A percentile compares a stretch with the other conserved stretches of the same genome.
Evolutionary conservation across 2,113 vertebrate genomes (phyloP).

Genomic region (Chroicocephalus ridibundus): DNA sequence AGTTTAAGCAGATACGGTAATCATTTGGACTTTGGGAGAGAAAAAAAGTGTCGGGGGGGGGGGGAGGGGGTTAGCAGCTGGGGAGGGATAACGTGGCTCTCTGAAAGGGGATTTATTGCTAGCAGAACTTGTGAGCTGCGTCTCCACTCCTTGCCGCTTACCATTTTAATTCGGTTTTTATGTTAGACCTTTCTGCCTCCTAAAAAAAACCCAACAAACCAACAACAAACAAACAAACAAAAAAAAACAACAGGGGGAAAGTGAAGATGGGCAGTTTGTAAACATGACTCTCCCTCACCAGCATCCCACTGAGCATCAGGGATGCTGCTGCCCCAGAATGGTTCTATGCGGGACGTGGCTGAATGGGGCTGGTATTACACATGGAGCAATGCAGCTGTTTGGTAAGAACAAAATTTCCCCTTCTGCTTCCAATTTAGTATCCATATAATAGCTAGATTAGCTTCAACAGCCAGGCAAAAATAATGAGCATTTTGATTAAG

Average conservation of each 20-base stretch:
- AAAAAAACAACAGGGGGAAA: neutral
- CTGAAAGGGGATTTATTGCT: neutral
- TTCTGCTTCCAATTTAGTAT: conserved; percentile 35
- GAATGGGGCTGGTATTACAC: neutral
- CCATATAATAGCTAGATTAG: conserved; percentile 42
- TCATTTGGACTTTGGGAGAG: neutral
- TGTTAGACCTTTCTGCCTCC: neutral
- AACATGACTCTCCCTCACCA: accelerated
- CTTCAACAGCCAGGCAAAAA: conserved; percentile 54
- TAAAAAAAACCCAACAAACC: neutral
- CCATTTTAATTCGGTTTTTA: neutral
- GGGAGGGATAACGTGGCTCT: neutral
- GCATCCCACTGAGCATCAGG: neutral
- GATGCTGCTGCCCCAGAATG: neutral
- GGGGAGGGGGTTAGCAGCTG: too few relatives aligned
- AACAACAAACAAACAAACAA: too few relatives aligned
- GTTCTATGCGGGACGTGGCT: neutral
- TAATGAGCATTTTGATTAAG: conserved; percentile 65
- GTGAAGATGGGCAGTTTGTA: neutral
- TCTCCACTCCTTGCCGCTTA: neutral
- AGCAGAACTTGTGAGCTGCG: neutral
- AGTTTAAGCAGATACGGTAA: neutral
- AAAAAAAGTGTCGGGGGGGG: neutral
- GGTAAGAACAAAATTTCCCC: neutral
- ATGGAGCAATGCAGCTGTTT: neutral